phyloP scores from a whole-genome alignment of 2,797 vertebrate genomes.

The Enteromius argenteus region DNA sequence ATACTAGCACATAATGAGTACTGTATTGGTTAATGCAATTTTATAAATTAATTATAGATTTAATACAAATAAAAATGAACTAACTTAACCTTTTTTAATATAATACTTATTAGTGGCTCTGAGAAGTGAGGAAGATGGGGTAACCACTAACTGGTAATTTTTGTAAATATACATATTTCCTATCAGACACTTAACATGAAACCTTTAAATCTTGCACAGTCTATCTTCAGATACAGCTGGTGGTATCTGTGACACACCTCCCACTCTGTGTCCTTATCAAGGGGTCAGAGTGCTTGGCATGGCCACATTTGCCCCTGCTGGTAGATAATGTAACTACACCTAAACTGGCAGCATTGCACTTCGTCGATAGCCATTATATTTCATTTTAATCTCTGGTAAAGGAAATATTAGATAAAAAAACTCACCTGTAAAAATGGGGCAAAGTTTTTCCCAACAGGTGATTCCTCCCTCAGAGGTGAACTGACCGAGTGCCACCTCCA shows the following conservation, averaged over 20 bases:
- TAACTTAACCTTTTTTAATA: background rate
- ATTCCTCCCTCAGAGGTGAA: constrained; percentile 98
- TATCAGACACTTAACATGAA: constrained; percentile 10
- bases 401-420: background rate
- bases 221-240: constrained; percentile 36
- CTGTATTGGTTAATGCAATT: background rate
- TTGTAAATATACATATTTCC: background rate
- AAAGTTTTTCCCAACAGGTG: constrained; percentile 98
- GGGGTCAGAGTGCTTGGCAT: background rate
- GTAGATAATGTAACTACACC: background rate
- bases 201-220: background rate
- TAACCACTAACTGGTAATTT: background rate
- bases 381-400: background rate
- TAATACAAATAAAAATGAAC: background rate
- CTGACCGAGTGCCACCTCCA: constrained; percentile 96
- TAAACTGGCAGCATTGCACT: background rate
- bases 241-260: constrained; percentile 22
- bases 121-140: background rate
- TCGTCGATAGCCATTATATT: background rate
- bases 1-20: background rate
- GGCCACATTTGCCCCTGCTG: constrained; percentile 4
- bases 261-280: background rate
- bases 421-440: constrained; percentile 95
- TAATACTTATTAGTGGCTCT: background rate
- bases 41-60: background rate